These are phyloP conservation scores for Ostrea denselamellosa DNA, from an alignment of 1,140 invertebrate genomes.

Conservation along the genomic window DNA sequence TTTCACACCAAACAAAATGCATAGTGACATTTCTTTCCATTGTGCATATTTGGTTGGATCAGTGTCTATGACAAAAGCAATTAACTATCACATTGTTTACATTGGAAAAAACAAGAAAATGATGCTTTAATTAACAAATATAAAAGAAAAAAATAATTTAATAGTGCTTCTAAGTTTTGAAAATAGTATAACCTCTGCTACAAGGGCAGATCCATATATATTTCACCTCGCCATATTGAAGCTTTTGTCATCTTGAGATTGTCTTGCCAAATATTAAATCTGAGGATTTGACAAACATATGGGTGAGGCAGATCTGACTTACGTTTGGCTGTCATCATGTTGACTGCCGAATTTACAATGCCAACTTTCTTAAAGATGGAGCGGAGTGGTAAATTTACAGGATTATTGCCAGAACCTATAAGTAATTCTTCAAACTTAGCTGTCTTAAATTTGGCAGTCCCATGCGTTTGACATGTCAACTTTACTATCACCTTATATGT, in stretches of 20 bases:
- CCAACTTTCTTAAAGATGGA: conserved; percentile 41
- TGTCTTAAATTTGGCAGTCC: too few species aligned
- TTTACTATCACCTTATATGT: too few species aligned
- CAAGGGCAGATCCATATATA: background rate
- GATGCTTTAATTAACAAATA: background rate
- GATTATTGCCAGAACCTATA: conserved; percentile 43
- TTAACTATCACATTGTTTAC: background rate
- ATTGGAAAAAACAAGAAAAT: background rate
- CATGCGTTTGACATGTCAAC: too few species aligned
- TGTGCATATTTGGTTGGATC: background rate
- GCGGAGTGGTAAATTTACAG: conserved; percentile 34
- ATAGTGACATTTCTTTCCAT: background rate
- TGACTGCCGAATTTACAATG: conserved; percentile 9
- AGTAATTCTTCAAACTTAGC: background rate
- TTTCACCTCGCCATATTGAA: background rate
- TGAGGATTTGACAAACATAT: background rate
- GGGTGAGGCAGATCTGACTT: conserved; percentile 23
- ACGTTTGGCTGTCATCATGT: conserved; percentile 36
- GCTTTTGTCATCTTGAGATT: conserved; percentile 13
- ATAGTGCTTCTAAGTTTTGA: background rate
- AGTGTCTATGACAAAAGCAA: conserved; percentile 12
- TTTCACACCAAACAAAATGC: background rate
- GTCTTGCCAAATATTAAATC: background rate
- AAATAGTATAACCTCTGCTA: background rate
- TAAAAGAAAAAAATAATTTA: background rate